Conservation (phyloP, 1,140 invertebrate genomes). For the Drosophila kikkawai region DNA sequence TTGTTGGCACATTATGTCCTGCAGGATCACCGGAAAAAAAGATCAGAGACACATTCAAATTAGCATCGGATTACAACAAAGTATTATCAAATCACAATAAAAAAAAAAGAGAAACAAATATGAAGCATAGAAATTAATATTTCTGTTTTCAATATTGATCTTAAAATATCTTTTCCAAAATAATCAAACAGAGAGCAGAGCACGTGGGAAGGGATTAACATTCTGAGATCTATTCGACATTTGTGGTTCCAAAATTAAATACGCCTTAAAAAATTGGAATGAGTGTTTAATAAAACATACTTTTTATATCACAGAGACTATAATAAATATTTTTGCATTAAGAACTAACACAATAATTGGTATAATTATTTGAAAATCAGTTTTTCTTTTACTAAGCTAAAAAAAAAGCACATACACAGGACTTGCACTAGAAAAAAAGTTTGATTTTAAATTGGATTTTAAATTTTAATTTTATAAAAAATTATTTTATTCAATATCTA, state of each 20-base stretch:
- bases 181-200: neutral
- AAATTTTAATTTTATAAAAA: neutral
- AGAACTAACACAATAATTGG: neutral
- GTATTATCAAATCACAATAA: neutral
- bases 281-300: neutral
- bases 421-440: constrained; percentile 32
- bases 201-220: constrained; percentile 1
- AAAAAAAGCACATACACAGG: neutral
- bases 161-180: constrained; percentile 15
- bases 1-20: constrained; percentile 85
- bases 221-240: neutral
- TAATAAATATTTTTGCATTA: neutral
- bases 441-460: neutral
- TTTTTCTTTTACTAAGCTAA: neutral
- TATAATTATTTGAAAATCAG: neutral
- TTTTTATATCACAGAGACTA: too few species aligned
- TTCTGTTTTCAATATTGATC: constrained; percentile 10
- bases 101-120: neutral
- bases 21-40: constrained; percentile 29
- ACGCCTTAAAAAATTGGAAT: too few species aligned
- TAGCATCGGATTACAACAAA: constrained; percentile 5
- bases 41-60: constrained; percentile 28
- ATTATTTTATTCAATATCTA: neutral
- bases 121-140: neutral
- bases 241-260: neutral